Percentiles rank a stretch among this genome's conserved stretches.
These are phyloP conservation scores for Lates calcarifer DNA, from an alignment of 2,113 vertebrate genomes.

Conservation along the genomic window DNA sequence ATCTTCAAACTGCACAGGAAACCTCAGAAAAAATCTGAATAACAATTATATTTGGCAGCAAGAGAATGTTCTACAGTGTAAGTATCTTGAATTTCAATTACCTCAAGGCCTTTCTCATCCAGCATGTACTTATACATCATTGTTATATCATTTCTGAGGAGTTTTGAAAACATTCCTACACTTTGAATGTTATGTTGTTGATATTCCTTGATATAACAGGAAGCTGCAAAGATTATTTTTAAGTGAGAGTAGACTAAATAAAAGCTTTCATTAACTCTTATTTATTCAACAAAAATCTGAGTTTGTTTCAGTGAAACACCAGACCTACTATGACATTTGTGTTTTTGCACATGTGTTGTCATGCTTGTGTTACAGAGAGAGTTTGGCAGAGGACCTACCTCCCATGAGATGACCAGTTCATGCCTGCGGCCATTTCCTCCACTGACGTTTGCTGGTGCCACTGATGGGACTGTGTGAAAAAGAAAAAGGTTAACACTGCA, in stretches of 20 bases:
- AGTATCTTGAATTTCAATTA: slow-evolving; percentile 16
- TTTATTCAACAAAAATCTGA: neutral
- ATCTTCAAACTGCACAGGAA: neutral
- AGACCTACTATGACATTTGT: slow-evolving; percentile 25
- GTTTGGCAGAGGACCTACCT: slow-evolving; percentile 86
- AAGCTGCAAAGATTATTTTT: neutral
- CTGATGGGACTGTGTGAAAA: slow-evolving; percentile 91
- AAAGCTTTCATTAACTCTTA: neutral
- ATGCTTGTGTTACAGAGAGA: slow-evolving; percentile 1
- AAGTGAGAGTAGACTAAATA: neutral
- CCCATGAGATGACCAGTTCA: slow-evolving; percentile 98
- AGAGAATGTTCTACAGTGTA: too few relatives aligned
- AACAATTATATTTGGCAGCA: slow-evolving; percentile 1
- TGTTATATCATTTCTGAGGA: neutral
- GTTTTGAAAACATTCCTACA: neutral
- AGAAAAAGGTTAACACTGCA: slow-evolving; percentile 35
- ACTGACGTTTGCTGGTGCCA: slow-evolving; percentile 94
- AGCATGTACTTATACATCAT: neutral
- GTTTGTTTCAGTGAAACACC: neutral
- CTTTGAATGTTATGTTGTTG: slow-evolving; percentile 3
- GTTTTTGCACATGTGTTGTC: slow-evolving; percentile 17
- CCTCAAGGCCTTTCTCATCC: neutral
- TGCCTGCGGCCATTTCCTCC: slow-evolving; percentile 94
- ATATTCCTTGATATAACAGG: neutral
- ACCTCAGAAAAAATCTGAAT: neutral